These are phyloP conservation scores for Hylyphantes graminicola DNA, from an alignment of 1,140 invertebrate species.

Conservation along the genomic window DNA sequence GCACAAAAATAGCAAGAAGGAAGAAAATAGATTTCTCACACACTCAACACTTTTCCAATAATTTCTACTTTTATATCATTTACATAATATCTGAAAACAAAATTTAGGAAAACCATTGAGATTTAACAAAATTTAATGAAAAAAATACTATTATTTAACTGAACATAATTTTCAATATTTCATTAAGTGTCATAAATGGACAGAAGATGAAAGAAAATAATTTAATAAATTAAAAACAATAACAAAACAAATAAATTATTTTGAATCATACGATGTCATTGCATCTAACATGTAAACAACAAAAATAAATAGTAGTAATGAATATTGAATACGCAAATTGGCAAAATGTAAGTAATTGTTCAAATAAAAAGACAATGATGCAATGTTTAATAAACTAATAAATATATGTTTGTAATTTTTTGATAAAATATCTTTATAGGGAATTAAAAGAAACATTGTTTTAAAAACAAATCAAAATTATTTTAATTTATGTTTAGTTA, in stretches of 20 bases:
- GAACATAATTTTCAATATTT: too few relatives aligned
- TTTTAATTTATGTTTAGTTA: too few relatives aligned
- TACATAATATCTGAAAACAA: not conserved
- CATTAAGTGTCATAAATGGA: too few relatives aligned
- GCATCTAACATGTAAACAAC: not conserved
- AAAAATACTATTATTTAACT: too few relatives aligned
- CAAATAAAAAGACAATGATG: not conserved
- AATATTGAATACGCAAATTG: not conserved
- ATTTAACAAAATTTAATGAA: not conserved
- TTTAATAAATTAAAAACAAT: not conserved
- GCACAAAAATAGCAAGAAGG: constrained; percentile 56
- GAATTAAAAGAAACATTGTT: too few relatives aligned
- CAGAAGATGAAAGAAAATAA: too few relatives aligned
- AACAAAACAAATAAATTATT: not conserved
- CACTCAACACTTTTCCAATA: not conserved
- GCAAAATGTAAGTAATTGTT: not conserved
- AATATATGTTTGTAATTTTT: too few relatives aligned
- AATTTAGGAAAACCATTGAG: not conserved
- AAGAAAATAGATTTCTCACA: constrained; percentile 45
- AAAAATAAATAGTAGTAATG: not conserved
- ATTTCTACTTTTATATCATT: not conserved
- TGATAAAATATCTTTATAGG: too few relatives aligned
- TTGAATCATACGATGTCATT: not conserved
- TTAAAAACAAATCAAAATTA: too few relatives aligned
- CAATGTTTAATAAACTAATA: too few relatives aligned